These are phyloP conservation scores for Hydrotaea cyrtoneurina DNA, from an alignment of 2,888 invertebrate species.

Conservation along the genomic window DNA sequence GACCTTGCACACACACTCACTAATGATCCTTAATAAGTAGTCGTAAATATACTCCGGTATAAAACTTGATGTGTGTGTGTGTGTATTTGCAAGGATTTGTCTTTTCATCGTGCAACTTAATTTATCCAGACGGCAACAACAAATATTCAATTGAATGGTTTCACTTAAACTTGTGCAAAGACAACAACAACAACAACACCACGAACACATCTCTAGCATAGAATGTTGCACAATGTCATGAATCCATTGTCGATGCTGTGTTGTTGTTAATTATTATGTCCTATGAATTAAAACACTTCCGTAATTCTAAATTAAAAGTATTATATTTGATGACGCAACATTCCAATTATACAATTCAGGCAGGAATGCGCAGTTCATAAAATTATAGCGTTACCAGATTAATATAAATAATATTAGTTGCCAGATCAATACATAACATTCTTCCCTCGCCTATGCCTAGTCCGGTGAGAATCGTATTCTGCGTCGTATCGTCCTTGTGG, in stretches of 20 bases:
- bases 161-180: constrained; percentile 3
- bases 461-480: too few species aligned
- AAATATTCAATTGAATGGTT: constrained; percentile 20
- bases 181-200: not conserved
- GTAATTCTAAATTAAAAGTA: too few species aligned
- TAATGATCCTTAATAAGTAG: constrained; percentile 7
- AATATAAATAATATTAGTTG: too few species aligned
- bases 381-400: too few species aligned
- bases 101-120: constrained; percentile 22
- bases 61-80: not conserved
- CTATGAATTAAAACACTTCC: too few species aligned
- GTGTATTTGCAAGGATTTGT: not conserved
- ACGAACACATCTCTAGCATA: constrained; percentile 2
- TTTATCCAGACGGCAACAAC: constrained; percentile 25
- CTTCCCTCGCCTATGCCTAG: too few species aligned
- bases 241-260: not conserved
- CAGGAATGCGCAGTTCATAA: too few species aligned
- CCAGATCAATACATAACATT: too few species aligned
- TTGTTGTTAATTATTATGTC: too few species aligned
- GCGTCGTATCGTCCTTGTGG: too few species aligned
- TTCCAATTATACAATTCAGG: too few species aligned
- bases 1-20: not conserved
- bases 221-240: constrained; percentile 30
- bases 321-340: too few species aligned
- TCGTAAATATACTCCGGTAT: constrained; percentile 16